A percentile compares a stretch with the other conserved stretches of the same genome.
Conservation (phyloP, 1,140 invertebrate genomes). For the Steinernema khuongi region DNA sequence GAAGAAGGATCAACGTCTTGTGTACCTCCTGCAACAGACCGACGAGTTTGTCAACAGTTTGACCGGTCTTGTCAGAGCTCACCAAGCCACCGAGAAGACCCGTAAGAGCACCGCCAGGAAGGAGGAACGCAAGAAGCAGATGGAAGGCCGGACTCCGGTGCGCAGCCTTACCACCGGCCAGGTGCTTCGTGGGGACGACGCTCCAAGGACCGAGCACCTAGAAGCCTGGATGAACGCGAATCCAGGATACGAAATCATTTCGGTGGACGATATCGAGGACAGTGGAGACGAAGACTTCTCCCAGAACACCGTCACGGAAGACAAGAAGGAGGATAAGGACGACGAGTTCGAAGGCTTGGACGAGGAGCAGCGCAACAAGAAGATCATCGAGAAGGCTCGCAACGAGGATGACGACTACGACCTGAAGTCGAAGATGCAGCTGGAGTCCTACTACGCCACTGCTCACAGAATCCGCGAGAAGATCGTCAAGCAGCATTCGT, state of each 20-base stretch:
- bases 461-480: conserved; percentile 62
- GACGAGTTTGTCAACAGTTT: conserved; percentile 95
- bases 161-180: conserved; percentile 79
- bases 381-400: conserved; percentile 52
- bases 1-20: conserved; percentile 96
- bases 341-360: conserved; percentile 59
- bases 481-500: conserved; percentile 61
- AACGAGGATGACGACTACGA: conserved; percentile 64
- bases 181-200: conserved; percentile 72
- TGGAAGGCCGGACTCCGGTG: conserved; percentile 62
- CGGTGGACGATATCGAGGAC: conserved; percentile 59
- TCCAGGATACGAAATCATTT: conserved; percentile 73
- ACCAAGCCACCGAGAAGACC: conserved; percentile 51
- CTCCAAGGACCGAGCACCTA: conserved; percentile 80
- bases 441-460: conserved; percentile 61
- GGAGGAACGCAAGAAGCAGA: conserved; percentile 36
- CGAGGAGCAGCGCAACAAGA: conserved; percentile 47
- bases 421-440: conserved; percentile 56
- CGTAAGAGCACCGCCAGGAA: conserved; percentile 43
- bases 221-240: conserved; percentile 67
- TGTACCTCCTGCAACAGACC: conserved; percentile 92
- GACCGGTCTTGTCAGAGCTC: conserved; percentile 50
- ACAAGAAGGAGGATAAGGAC: conserved; percentile 64
- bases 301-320: conserved; percentile 58
- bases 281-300: conserved; percentile 69